Evolutionary conservation across 2,113 vertebrate genomes (phyloP).

Genomic region (Pangasianodon hypophthalmus): DNA sequence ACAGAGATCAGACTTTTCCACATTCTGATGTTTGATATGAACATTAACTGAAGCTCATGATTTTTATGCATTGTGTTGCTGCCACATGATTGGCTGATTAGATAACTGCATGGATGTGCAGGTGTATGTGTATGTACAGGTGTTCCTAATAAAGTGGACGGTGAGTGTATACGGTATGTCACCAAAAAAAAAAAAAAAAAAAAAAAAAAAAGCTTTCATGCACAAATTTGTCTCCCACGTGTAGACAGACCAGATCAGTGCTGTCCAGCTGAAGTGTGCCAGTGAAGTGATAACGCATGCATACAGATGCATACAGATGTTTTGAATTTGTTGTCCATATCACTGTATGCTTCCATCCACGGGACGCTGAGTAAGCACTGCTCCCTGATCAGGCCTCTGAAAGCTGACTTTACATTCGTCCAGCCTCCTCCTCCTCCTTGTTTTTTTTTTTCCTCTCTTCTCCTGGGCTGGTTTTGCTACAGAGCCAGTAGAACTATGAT

Average conservation of each 20-base stretch:
- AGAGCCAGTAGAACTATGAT: conserved; percentile 39
- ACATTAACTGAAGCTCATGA: too few relatives aligned
- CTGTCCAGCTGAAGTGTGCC: neutral
- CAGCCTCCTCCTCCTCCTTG: neutral
- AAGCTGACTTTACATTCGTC: conserved; percentile 42
- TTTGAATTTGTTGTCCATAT: conserved; percentile 87
- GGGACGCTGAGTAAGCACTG: conserved; percentile 51
- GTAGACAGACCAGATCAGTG: neutral
- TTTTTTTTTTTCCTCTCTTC: neutral
- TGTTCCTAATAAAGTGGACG: neutral
- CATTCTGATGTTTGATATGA: too few relatives aligned
- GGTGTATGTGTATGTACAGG: too few relatives aligned
- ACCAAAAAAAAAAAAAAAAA: too few relatives aligned
- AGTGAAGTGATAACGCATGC: neutral
- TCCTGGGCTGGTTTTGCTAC: conserved; percentile 61
- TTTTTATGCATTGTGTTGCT: too few relatives aligned
- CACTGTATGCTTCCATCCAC: conserved; percentile 63
- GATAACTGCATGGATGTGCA: too few relatives aligned
- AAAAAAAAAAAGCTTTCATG: neutral
- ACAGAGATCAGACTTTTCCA: too few relatives aligned
- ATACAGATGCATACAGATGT: neutral
- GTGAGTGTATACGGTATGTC: neutral
- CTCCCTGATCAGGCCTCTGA: conserved; percentile 58
- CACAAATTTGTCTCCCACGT: neutral
- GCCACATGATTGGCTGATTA: too few relatives aligned